These are phyloP conservation scores for Plagiodera versicolora DNA, from an alignment of 2,888 invertebrate genomes.

Conservation along the genomic window DNA sequence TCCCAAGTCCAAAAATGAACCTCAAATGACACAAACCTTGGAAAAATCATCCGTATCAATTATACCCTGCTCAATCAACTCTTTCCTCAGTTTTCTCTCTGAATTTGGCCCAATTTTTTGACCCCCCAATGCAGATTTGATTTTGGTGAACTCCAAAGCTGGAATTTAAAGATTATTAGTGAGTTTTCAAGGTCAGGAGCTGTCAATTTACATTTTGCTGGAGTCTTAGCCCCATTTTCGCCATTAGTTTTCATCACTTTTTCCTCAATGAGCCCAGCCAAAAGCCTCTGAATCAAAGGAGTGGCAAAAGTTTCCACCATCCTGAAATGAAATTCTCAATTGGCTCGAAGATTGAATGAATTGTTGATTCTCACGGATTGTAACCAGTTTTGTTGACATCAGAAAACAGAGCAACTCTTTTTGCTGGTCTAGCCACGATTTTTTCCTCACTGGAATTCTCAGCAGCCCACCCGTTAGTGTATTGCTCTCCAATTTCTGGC, in stretches of 20 bases:
- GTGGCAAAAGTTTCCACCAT: conserved; percentile 71
- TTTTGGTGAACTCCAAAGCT: conserved; percentile 45
- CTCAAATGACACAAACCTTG: conserved; percentile 49
- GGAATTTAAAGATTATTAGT: conserved; percentile 20
- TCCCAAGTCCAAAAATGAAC: neutral
- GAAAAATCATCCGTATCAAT: conserved; percentile 70
- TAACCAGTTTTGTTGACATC: neutral
- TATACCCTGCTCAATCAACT: conserved; percentile 85
- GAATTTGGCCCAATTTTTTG: conserved; percentile 66
- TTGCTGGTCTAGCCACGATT: conserved; percentile 52
- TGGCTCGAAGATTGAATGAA: neutral
- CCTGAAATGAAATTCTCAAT: conserved; percentile 30
- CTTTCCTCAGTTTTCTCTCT: conserved; percentile 82
- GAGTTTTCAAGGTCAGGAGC: conserved; percentile 10
- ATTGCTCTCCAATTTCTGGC: conserved; percentile 87
- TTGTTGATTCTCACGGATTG: neutral
- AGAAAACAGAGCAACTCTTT: neutral
- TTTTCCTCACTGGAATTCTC: conserved; percentile 61
- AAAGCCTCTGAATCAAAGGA: conserved; percentile 84
- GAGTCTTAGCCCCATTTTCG: conserved; percentile 38
- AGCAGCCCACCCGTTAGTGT: conserved; percentile 84
- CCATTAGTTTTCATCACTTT: conserved; percentile 57
- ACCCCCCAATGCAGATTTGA: conserved; percentile 28
- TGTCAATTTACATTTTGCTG: conserved; percentile 44
- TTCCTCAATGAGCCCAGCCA: conserved; percentile 88